A percentile compares a stretch with the other conserved stretches of the same genome.
phyloP scores from a whole-genome alignment of 2,113 vertebrate genomes.

The Nyctereutes procyonoides region DNA sequence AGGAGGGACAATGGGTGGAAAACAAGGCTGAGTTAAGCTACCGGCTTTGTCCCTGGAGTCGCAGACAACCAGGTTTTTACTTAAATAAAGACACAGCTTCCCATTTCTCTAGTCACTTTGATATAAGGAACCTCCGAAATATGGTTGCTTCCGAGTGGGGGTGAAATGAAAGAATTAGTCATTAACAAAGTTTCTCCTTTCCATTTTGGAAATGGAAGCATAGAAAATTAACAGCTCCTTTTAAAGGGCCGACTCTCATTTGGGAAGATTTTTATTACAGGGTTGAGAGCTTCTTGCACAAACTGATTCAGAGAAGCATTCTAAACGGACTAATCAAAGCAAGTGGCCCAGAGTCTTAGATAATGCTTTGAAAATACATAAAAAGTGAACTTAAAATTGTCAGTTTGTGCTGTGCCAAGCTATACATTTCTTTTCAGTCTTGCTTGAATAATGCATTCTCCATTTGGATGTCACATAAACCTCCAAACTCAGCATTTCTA shows the following conservation, averaged over 20 bases:
- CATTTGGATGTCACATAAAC: background rate
- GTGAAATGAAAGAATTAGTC: background rate
- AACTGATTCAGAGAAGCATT: conserved; percentile 24
- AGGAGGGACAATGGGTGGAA: background rate
- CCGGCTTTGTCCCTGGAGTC: background rate
- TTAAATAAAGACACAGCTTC: background rate
- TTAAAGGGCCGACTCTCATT: background rate
- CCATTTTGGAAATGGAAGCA: background rate
- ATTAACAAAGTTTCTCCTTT: background rate
- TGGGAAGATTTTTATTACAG: conserved; percentile 34
- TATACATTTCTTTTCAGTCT: background rate
- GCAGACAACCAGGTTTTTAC: background rate
- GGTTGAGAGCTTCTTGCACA: background rate
- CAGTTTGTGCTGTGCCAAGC: background rate
- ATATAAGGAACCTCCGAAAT: background rate
- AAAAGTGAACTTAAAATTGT: background rate
- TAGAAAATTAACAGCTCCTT: background rate
- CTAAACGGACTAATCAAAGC: background rate
- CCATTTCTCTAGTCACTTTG: background rate
- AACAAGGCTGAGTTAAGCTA: background rate
- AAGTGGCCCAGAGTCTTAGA: background rate
- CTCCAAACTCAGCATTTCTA: background rate
- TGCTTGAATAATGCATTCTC: background rate
- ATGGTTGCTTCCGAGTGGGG: background rate
- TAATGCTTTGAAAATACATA: background rate